Evolutionary conservation across 2,113 vertebrate species (phyloP), one percentile per base, ranked within the genome.

Genomic region (Taurulus bubalis): DNA sequence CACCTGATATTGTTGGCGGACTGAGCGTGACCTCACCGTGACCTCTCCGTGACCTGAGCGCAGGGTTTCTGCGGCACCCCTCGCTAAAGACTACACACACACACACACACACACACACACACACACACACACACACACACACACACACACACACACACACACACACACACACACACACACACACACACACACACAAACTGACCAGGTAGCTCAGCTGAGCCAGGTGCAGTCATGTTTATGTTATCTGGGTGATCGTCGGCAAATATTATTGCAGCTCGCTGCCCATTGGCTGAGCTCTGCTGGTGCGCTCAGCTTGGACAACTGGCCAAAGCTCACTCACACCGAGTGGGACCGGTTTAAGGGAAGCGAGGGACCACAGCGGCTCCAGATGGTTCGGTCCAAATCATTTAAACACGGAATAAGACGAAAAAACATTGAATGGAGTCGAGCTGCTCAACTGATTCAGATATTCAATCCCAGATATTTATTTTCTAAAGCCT

Each of bases 201-300:
- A 79, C 58, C 87, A 86, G 85, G 84, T 85, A 69, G 77, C 3
- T 26, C 72, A 59, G 78, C 79, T 78, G 82, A 85, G 63, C 90
- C 93, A 94, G 93, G 92, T 94, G 90, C 87, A 84, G 30, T 72
- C 65, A 63, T 93, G 88, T 94, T 95, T 91, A 83, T 87, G 76
- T 90, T 91, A 77, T 82, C 88, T 85, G 66, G 42, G 66, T 86
- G 89, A 93, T 92, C 83, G 85, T 88, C 10, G 84, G 77, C 80
- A 92, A 94, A 94, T 95, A 92, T 94, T 94, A 93, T 94, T 93
- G 42, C 80, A 92, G 90, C 79, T 85, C 73, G 80, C 75, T 10
- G 53, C 38, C 68, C 58, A 24, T 69, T 47, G 62, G 79, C 71
- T 82, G 20, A 51, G 77, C 47, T 60, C 38, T 71, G 80, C 53